Evolutionary conservation across 2,113 vertebrate genomes (phyloP).

Genomic region (Festucalex cinctus): DNA sequence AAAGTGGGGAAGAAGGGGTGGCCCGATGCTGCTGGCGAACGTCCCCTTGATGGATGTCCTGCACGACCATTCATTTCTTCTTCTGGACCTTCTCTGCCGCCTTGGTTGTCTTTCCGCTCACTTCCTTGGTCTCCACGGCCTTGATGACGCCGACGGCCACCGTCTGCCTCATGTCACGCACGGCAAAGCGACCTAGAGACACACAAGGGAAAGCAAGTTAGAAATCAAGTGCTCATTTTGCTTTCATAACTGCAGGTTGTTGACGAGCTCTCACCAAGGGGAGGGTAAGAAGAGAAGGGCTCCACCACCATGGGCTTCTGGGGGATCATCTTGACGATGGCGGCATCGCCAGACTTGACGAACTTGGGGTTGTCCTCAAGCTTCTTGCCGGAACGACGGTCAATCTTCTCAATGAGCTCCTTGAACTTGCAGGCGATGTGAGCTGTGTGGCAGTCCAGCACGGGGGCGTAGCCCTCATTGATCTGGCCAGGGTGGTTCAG

Average conservation of each 20-base stretch:
- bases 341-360: conserved; percentile 76
- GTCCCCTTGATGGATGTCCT: conserved; percentile 45
- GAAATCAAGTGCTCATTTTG: no score
- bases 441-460: conserved; percentile 79
- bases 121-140: conserved; percentile 66
- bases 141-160: conserved; percentile 81
- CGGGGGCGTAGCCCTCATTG: conserved; percentile 71
- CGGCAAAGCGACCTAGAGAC: conserved; percentile 74
- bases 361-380: conserved; percentile 76
- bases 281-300: conserved; percentile 73
- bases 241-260: no score
- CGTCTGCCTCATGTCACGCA: conserved; percentile 82
- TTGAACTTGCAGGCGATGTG: conserved; percentile 81
- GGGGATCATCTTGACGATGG: conserved; percentile 74
- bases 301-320: conserved; percentile 80
- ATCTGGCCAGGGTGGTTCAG: conserved; percentile 82
- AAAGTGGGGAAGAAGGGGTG: conserved; percentile 13
- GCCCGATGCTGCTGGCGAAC: conserved; percentile 56
- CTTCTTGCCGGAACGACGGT: conserved; percentile 80
- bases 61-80: conserved; percentile 70
- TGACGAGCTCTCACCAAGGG: conserved; percentile 64
- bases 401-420: conserved; percentile 78
- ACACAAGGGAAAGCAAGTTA: background rate
- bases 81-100: conserved; percentile 72
- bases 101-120: conserved; percentile 74